phyloP scores from a whole-genome alignment of 2,888 invertebrate genomes.

The Lithophane leautieri region DNA sequence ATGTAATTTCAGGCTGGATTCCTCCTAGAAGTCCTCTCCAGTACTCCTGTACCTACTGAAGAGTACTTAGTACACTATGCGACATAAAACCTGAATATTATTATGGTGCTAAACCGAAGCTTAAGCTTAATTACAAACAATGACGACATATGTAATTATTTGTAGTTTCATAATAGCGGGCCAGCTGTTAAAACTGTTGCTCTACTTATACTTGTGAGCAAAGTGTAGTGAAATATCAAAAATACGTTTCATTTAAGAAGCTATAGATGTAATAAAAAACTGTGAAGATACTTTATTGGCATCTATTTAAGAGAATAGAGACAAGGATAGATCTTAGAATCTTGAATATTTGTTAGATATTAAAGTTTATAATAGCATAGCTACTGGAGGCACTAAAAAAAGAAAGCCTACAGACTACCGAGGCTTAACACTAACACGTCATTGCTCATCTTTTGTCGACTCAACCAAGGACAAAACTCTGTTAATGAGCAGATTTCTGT shows the following conservation, averaged over 20 bases:
- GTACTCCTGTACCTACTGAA: background rate
- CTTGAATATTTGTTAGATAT: background rate
- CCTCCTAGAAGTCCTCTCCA: background rate
- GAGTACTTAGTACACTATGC: background rate
- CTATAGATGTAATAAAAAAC: background rate
- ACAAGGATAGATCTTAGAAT: background rate
- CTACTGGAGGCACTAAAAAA: background rate
- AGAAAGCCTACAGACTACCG: background rate
- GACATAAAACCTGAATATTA: constrained; percentile 16
- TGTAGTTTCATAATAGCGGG: constrained; percentile 31
- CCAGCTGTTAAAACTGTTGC: constrained; percentile 61
- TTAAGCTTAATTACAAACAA: constrained; percentile 35
- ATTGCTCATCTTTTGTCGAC: background rate
- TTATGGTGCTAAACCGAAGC: constrained; percentile 11
- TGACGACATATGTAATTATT: constrained; percentile 50
- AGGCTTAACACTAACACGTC: no score
- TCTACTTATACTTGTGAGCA: constrained; percentile 16
- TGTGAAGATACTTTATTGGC: background rate
- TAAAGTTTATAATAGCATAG: no score
- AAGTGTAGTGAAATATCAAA: constrained; percentile 22
- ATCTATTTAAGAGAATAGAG: background rate
- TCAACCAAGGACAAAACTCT: background rate
- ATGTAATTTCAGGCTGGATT: background rate
- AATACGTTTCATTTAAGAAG: background rate
- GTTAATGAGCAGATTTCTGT: background rate